Conservation (phyloP, 2,797 vertebrate genomes). For the Chelonia mydas region DNA sequence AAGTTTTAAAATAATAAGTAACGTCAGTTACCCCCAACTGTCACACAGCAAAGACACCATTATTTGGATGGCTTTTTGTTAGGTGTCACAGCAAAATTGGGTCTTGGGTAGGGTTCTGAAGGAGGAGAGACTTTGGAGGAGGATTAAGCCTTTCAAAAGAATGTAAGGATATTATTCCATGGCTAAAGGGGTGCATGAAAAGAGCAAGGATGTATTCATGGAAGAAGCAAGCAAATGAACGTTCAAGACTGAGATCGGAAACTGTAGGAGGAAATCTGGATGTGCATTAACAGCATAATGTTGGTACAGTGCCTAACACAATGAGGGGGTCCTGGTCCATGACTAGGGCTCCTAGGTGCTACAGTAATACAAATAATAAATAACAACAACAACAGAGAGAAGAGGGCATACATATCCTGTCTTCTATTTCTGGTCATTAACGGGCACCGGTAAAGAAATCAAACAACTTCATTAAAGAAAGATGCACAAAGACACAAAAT, state of each 20-base stretch:
- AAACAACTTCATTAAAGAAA: slow-evolving; percentile 9
- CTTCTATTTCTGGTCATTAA: not conserved
- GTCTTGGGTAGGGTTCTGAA: not conserved
- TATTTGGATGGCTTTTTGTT: not conserved
- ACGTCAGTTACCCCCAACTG: not conserved
- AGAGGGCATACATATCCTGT: not conserved
- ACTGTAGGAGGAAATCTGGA: not conserved
- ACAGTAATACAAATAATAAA: not conserved
- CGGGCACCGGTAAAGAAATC: not conserved
- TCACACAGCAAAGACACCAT: not conserved
- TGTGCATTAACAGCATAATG: not conserved
- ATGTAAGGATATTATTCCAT: not conserved
- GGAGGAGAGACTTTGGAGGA: not conserved
- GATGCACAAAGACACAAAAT: not conserved
- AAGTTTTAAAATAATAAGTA: not conserved
- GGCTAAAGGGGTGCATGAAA: not conserved
- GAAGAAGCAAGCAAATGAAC: not conserved
- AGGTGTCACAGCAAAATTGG: not conserved
- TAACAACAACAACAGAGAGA: not conserved
- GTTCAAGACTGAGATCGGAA: not conserved
- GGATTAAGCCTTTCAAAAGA: not conserved
- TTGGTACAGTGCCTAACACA: not conserved
- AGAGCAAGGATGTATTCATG: not conserved
- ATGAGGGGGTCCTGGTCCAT: not conserved
- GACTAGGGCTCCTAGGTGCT: not conserved